Percentiles rank a stretch among this genome's conserved stretches.
These are phyloP conservation scores for Leptosomus discolor DNA, from an alignment of 2,113 vertebrate genomes.

Conservation along the genomic window DNA sequence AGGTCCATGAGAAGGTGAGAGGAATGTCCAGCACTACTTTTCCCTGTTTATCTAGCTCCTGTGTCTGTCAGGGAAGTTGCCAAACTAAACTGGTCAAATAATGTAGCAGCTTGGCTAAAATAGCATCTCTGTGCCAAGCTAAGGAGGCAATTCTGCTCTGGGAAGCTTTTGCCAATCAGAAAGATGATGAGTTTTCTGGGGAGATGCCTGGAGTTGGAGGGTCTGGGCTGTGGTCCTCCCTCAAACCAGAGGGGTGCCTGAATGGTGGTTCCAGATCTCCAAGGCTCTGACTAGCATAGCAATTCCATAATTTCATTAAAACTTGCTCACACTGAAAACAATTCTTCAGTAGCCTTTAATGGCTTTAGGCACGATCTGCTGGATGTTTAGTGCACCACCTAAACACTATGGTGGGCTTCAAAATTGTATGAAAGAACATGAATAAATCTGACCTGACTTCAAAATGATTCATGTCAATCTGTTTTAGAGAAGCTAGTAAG, in stretches of 20 bases:
- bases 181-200: not conserved
- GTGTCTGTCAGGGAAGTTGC: not conserved
- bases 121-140: not conserved
- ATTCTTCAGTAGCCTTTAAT: not conserved
- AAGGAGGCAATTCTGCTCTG: not conserved
- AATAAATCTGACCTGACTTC: not conserved
- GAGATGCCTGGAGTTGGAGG: not conserved
- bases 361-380: not conserved
- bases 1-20: not conserved
- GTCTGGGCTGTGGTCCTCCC: not conserved
- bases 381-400: not conserved
- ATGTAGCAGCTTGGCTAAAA: not conserved
- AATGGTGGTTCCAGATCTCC: not conserved
- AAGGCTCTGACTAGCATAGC: not conserved
- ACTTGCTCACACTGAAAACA: not conserved
- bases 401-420: not conserved
- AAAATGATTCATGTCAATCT: not conserved
- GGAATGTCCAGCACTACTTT: not conserved
- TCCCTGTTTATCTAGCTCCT: not conserved
- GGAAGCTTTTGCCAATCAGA: not conserved
- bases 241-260: accelerated
- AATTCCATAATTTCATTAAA: not conserved
- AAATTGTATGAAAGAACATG: not conserved
- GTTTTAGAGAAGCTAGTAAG: not conserved
- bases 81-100: not conserved